Conservation (phyloP, 2,797 vertebrate genomes). For the Pangasius sanitwongsei region DNA sequence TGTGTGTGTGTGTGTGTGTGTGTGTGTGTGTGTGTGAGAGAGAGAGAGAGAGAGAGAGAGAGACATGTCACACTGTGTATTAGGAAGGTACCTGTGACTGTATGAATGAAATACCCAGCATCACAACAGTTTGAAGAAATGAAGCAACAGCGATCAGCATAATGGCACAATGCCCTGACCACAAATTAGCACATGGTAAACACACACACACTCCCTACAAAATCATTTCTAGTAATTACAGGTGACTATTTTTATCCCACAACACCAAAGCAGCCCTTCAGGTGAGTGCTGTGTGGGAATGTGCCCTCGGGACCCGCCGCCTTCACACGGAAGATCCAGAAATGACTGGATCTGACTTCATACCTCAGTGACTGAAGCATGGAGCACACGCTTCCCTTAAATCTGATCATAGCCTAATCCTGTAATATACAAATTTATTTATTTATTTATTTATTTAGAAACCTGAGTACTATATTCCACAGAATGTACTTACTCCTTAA, state of each 20-base stretch:
- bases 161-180: constrained; percentile 49
- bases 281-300: constrained; percentile 17
- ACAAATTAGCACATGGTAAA: constrained; percentile 48
- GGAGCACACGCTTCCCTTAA: neutral
- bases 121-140: constrained; percentile 23
- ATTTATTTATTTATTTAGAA: neutral
- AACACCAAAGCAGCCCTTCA: constrained; percentile 23
- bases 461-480: neutral
- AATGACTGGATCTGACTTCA: constrained; percentile 11
- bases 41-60: too few relatives aligned
- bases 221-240: constrained; percentile 52
- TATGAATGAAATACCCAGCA: constrained; percentile 3
- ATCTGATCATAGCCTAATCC: neutral
- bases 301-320: constrained; percentile 19
- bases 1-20: neutral
- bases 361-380: neutral
- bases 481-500: neutral
- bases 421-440: neutral
- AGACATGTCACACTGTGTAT: neutral
- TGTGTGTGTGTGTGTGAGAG: neutral
- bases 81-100: neutral
- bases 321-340: constrained; percentile 8
- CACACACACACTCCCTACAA: constrained; percentile 6
- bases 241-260: constrained; percentile 47
- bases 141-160: constrained; percentile 17